Percentiles rank a stretch among this genome's conserved stretches.
These are phyloP conservation scores for Mormoops blainvillei DNA, from an alignment of 2,113 vertebrate species.

Conservation along the genomic window DNA sequence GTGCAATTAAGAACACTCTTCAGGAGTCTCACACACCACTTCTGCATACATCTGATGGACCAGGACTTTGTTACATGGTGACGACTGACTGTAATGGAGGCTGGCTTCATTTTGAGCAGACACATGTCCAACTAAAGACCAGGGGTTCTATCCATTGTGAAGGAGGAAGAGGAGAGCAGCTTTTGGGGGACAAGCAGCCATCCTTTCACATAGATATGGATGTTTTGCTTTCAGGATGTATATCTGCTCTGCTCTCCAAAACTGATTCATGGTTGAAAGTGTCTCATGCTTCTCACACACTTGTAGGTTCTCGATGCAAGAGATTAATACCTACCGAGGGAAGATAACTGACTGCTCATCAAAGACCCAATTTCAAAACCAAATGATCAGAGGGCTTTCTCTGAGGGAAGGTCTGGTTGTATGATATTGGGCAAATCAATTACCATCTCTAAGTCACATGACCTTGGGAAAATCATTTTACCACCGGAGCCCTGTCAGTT, in stretches of 20 bases:
- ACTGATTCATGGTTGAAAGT: not conserved
- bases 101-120: not conserved
- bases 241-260: not conserved
- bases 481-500: not conserved
- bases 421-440: not conserved
- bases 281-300: not conserved
- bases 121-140: not conserved
- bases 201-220: not conserved
- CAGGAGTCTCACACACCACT: not conserved
- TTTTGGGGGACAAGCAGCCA: not conserved
- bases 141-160: fast-evolving
- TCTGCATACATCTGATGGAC: not conserved
- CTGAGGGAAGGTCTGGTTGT: not conserved
- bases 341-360: not conserved
- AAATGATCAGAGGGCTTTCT: not conserved
- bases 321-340: not conserved
- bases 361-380: not conserved
- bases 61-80: not conserved
- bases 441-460: not conserved
- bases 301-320: not conserved
- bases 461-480: not conserved
- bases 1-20: not conserved
- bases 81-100: not conserved
- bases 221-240: not conserved
- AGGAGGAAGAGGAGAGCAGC: not conserved